Evolutionary conservation across 2,797 vertebrate genomes (phyloP).

Genomic region (Notamacropus eugenii): DNA sequence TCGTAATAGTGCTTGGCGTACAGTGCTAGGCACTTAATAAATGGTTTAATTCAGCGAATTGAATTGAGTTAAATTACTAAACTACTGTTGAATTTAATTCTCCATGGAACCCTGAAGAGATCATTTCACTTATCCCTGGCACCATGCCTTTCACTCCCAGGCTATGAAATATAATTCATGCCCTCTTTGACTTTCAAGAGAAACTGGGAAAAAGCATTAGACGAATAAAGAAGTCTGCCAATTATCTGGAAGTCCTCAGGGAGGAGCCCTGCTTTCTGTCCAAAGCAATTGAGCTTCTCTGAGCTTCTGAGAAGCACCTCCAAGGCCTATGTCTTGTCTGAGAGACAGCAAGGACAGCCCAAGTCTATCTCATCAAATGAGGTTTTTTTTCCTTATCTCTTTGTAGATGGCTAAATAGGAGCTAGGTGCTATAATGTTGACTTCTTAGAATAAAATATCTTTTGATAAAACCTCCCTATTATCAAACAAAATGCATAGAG

Average conservation of each 20-base stretch:
- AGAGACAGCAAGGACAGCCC: neutral
- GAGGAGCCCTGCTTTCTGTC: neutral
- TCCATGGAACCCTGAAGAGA: neutral
- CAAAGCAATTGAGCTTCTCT: neutral
- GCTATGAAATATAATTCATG: neutral
- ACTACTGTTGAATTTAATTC: neutral
- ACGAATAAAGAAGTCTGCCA: neutral
- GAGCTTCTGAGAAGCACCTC: neutral
- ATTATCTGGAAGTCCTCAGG: neutral
- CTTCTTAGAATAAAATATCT: conserved; percentile 45
- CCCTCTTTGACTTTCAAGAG: neutral
- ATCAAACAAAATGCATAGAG: neutral
- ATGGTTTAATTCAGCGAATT: neutral
- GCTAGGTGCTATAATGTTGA: neutral
- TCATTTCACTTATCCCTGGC: neutral
- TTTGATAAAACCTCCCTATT: neutral
- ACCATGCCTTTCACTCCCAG: neutral
- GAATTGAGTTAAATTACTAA: neutral
- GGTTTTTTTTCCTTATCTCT: neutral
- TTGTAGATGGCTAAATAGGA: conserved; percentile 2
- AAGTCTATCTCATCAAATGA: neutral
- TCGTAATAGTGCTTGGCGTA: neutral
- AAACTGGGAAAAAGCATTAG: neutral
- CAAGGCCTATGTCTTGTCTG: neutral
- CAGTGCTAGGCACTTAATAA: neutral